Evolutionary conservation across 2,113 vertebrate genomes (phyloP), one percentile per base, ranked within the genome.

Genomic region (Gyps fulvus): DNA sequence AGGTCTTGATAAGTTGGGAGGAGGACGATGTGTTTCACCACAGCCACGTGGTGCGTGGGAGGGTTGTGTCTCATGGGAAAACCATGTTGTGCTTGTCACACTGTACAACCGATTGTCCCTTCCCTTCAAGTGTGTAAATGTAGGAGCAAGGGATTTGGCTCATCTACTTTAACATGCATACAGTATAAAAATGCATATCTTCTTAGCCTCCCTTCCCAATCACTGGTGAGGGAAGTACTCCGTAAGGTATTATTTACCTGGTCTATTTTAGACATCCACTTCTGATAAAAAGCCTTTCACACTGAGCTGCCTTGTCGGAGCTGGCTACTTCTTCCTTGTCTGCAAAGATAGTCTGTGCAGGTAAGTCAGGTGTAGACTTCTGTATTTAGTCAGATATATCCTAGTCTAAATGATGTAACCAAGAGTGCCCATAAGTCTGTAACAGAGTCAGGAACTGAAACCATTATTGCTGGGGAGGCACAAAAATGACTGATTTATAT

Each of bases 31-130:
- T 21, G 23, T 52, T 86, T 76, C 42, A 72, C 10, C 10, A 2
- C 20, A 50, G 17, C 13, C 17, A 13, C 0, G 18, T 16, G 26
- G 3, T 34, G 12, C 0, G 0, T 38, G 18, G 19, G 31, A 45
- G 4, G 14, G 11, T 9, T 66, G 32, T 31, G 31, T 43, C 47
- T 62, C 32, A 15, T 11, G 16, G 47, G 26, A 79, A 79, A 86
- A 34, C 8, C 19, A 14, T 0, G 0, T 31, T 29, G 38, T 47
- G 38, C 9, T 94, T 67, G 16, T 50, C 50, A 45, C 47, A 17
- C 21, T 32, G 6, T 8, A 9, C 3, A 2, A 32, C 21, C 6
- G 36, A 3, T 21, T 72, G 12, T 72, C 17, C 25, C 6, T 54
- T 74, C 40, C 16, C 4, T 76, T 74, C 52, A 32, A 13, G 7